Conservation (phyloP, 2,797 vertebrate species). For the Halcyon chelicuti region DNA sequence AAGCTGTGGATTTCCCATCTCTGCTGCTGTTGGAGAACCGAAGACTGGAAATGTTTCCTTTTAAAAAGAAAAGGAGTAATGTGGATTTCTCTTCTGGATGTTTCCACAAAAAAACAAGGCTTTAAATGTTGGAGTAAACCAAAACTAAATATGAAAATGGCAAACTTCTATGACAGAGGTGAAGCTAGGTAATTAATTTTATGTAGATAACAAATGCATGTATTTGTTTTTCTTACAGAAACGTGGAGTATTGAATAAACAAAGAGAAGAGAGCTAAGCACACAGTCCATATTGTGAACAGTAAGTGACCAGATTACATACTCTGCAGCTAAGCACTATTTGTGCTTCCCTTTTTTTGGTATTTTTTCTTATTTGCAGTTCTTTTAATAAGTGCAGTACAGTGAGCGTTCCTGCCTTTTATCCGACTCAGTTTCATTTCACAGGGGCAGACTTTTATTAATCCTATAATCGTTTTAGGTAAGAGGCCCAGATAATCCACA, state of each 20-base stretch:
- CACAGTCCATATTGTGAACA: constrained; percentile 44
- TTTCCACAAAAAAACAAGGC: background rate
- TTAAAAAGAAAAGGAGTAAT: background rate
- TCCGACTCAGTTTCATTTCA: constrained; percentile 63
- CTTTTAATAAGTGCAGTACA: background rate
- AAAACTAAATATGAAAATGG: background rate
- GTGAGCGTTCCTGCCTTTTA: background rate
- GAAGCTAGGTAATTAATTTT: background rate
- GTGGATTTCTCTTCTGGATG: background rate
- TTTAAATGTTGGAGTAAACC: background rate
- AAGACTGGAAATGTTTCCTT: background rate
- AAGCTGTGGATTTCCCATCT: background rate
- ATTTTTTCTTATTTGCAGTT: background rate
- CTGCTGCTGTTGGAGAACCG: background rate
- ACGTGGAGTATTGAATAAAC: constrained; percentile 48
- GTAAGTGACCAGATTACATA: constrained; percentile 69
- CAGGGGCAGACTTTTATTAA: constrained; percentile 62
- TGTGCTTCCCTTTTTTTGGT: background rate
- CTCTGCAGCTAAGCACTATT: background rate
- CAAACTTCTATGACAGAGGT: background rate
- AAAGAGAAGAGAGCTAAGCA: constrained; percentile 41
- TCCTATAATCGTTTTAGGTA: constrained; percentile 73
- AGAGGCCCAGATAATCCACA: constrained; percentile 61
- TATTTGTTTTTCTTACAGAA: constrained; percentile 67
- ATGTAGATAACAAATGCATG: background rate